phyloP scores from a whole-genome alignment of 2,888 invertebrate species.

The Hybos culiciformis region DNA sequence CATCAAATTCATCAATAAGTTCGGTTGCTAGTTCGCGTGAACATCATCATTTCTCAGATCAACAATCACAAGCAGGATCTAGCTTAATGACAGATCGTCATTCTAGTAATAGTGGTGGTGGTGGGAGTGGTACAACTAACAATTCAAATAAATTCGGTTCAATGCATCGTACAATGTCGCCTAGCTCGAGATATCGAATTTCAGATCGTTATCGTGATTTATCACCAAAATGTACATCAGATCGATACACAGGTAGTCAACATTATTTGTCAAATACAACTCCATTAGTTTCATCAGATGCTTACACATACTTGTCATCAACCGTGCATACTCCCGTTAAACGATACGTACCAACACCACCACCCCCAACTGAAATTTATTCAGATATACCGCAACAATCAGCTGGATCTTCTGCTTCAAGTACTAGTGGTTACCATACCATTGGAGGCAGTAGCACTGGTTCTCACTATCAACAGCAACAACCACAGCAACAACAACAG shows the following conservation, averaged over 20 bases:
- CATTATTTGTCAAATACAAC: slow-evolving; percentile 24
- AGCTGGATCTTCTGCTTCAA: slow-evolving; percentile 14
- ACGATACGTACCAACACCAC: slow-evolving; percentile 35
- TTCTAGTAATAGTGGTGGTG: neutral
- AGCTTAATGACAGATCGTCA: neutral
- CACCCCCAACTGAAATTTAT: slow-evolving; percentile 26
- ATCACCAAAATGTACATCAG: slow-evolving; percentile 17
- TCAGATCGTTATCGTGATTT: slow-evolving; percentile 29
- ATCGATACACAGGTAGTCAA: slow-evolving; percentile 20
- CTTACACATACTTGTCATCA: slow-evolving; percentile 30
- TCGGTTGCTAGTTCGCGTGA: slow-evolving; percentile 10
- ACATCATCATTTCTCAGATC: slow-evolving; percentile 6
- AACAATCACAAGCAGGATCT: neutral
- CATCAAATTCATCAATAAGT: slow-evolving; percentile 8
- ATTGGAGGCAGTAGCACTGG: slow-evolving; percentile 3
- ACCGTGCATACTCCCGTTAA: slow-evolving; percentile 35
- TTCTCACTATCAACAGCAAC: slow-evolving; percentile 11
- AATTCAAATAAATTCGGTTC: neutral
- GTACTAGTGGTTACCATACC: slow-evolving; percentile 12
- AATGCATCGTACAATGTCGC: slow-evolving; percentile 27
- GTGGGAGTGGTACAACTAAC: neutral
- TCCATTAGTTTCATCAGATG: slow-evolving; percentile 27
- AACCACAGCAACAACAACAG: slow-evolving; percentile 3
- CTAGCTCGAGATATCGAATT: slow-evolving; percentile 29
- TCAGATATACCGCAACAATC: slow-evolving; percentile 10